Evolutionary conservation across 2,888 invertebrate genomes (phyloP).

Genomic region (Cosmorhoe ocellata): DNA sequence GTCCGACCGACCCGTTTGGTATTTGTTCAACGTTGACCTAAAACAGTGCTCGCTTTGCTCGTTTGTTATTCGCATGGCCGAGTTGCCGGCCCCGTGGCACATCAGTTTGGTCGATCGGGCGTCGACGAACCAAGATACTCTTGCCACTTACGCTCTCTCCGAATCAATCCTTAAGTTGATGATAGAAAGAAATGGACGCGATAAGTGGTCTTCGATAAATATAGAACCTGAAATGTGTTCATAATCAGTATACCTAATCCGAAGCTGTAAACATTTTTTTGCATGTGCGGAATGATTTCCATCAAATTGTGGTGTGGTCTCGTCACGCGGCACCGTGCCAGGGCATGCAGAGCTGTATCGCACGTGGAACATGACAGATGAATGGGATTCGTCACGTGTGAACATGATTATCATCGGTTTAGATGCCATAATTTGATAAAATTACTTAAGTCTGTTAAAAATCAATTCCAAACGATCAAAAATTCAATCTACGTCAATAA

Average conservation of each 20-base stretch:
- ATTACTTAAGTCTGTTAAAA: no score
- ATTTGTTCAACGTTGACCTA: slow-evolving; percentile 83
- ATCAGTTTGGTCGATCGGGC: slow-evolving; percentile 33
- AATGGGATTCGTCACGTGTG: slow-evolving; percentile 69
- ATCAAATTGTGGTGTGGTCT: slow-evolving; percentile 55
- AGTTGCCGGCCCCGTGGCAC: slow-evolving; percentile 52
- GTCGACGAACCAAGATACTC: slow-evolving; percentile 1
- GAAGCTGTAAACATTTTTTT: slow-evolving; percentile 38
- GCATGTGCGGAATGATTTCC: slow-evolving; percentile 44
- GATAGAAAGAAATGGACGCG: slow-evolving; percentile 4
- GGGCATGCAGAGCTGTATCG: slow-evolving; percentile 54
- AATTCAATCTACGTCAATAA: no score
- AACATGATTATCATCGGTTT: slow-evolving; percentile 24
- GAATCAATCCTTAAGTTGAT: slow-evolving; percentile 4
- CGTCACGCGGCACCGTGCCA: slow-evolving; percentile 76
- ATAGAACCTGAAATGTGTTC: slow-evolving; percentile 19
- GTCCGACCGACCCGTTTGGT: slow-evolving; percentile 81
- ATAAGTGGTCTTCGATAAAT: slow-evolving; percentile 17
- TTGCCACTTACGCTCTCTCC: not conserved
- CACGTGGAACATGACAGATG: slow-evolving; percentile 72
- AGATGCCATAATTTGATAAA: slow-evolving; percentile 14
- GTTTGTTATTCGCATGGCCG: slow-evolving; percentile 76
- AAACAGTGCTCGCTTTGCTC: slow-evolving; percentile 80
- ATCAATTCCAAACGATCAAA: no score
- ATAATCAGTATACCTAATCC: slow-evolving; percentile 25